Percentiles rank a stretch among this genome's conserved stretches.
Conservation (phyloP, 2,797 vertebrate genomes). For the Neosalanx taihuensis region DNA sequence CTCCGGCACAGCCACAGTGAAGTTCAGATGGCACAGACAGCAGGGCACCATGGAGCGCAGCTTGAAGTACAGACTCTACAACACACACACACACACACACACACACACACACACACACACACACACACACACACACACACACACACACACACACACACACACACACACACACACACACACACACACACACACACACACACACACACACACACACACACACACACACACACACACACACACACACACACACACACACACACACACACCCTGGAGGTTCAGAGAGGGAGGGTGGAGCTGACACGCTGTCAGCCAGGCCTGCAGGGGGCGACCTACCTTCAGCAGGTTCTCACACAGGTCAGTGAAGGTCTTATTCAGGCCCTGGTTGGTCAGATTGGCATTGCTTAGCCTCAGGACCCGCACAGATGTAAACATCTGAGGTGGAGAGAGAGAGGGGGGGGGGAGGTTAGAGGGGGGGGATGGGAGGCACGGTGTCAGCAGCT, state of each 20-base stretch:
- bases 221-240: constrained; percentile 34
- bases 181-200: constrained; percentile 41
- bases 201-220: constrained; percentile 32
- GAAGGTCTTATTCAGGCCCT: constrained; percentile 95
- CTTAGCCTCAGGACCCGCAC: constrained; percentile 91
- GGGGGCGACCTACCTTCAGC: constrained; percentile 80
- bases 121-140: constrained; percentile 29
- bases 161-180: constrained; percentile 30
- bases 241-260: constrained; percentile 35
- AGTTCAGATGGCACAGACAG: constrained; percentile 96
- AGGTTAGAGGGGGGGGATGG: background rate
- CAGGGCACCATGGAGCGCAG: constrained; percentile 96
- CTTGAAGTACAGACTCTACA: constrained; percentile 97
- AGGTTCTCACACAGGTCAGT: constrained; percentile 98
- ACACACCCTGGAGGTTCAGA: background rate
- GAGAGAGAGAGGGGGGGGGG: constrained; percentile 25
- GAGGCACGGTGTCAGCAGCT: too few species aligned
- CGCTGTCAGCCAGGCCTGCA: background rate
- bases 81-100: constrained; percentile 38
- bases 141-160: constrained; percentile 42
- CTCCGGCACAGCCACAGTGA: constrained; percentile 94
- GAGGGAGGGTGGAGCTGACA: too few species aligned
- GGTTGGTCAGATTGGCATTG: constrained; percentile 89
- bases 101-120: constrained; percentile 36
- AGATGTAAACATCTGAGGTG: constrained; percentile 93